Base-by-base conservation (phyloP, 2,888 invertebrate species). In the Entomobrya proxima region DNA sequence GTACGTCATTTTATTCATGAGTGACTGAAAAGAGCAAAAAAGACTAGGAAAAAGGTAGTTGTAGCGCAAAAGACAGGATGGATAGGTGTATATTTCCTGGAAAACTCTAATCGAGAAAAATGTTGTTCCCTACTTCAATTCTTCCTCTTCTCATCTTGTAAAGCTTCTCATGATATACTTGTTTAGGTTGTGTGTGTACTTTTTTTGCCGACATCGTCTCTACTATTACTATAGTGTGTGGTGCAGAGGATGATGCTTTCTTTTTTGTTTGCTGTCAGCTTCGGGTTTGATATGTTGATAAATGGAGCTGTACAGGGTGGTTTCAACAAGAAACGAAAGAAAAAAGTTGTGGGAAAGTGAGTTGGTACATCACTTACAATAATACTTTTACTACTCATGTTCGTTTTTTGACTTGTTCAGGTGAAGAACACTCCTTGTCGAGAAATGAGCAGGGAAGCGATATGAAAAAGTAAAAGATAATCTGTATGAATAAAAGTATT, bases 1-100 rank as follows among this genome's bases (percentile, higher is more conserved):
- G 67, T 83, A 67, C 47, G 76, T 83, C 82, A 83, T 64, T 83
- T 83, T 83, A 64, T 32, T 74, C 35, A 32, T 82, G 50, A 58
- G 44, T 47, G 69, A 67, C 1, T 40, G 40, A 69, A 69, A 44
- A 44, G 44, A 44, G 15, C 47, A 24, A 18, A 18, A 55, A 24
- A 64, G 27, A 69, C 18, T 15, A 44, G 44, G 35, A 44, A 64
- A 64, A 13, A 18, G 75, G 21, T 27, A 50, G 30, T 27, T 32
- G 27, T 18, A 27, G 74, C 35, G 18, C 9, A 6, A 50, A 30
- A 74, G 30, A 74, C 50, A 9, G 35, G n/a, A 76, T 37, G 7
- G 32, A 67, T 13, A 72, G 32, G 44, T 37, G 32, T 37, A 24
- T 40, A 67, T 67, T 61, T 61, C 61, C 6, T 7, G 35, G n/a